Percentiles rank a stretch among this genome's conserved stretches.
These are phyloP conservation scores for Diloba caeruleocephala DNA, from an alignment of 2,888 invertebrate genomes.

Conservation along the genomic window DNA sequence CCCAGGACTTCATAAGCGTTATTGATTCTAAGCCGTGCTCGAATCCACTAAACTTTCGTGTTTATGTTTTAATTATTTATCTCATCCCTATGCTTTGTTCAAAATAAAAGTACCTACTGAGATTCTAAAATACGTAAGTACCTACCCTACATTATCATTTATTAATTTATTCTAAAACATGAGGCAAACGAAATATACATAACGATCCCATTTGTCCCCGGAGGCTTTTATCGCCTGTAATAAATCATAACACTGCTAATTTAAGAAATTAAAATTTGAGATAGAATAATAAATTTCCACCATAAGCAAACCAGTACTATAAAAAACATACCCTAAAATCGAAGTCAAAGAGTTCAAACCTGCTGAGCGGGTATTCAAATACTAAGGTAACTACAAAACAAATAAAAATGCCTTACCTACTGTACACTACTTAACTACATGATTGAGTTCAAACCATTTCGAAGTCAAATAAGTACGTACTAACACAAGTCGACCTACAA, in stretches of 20 bases:
- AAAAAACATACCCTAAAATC: slow-evolving; percentile 26
- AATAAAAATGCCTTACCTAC: slow-evolving; percentile 30
- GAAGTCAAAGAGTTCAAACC: slow-evolving; percentile 18
- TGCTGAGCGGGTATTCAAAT: slow-evolving; percentile 25
- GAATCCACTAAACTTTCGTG: too few species aligned
- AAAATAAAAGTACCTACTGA: too few species aligned
- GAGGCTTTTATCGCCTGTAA: slow-evolving; percentile 19
- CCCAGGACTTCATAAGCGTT: too few species aligned
- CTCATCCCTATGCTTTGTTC: too few species aligned
- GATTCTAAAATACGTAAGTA: too few species aligned
- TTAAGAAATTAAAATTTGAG: slow-evolving; percentile 44
- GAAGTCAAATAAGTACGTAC: slow-evolving; percentile 21
- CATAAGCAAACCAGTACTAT: background rate
- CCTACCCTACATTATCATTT: too few species aligned
- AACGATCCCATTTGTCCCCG: slow-evolving; percentile 29
- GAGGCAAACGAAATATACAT: slow-evolving; percentile 13
- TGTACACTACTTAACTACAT: slow-evolving; percentile 22
- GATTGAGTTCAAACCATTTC: slow-evolving; percentile 32
- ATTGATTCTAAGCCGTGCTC: too few species aligned
- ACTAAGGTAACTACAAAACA: slow-evolving; percentile 21
- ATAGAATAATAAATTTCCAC: slow-evolving; percentile 23
- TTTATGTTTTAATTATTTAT: too few species aligned
- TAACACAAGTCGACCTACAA: slow-evolving; percentile 26
- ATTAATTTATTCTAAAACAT: background rate
- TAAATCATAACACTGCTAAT: slow-evolving; percentile 48